A percentile compares a stretch with the other conserved stretches of the same genome.
Evolutionary conservation across 2,888 invertebrate genomes (phyloP).

Genomic region (Sicus ferrugineus): DNA sequence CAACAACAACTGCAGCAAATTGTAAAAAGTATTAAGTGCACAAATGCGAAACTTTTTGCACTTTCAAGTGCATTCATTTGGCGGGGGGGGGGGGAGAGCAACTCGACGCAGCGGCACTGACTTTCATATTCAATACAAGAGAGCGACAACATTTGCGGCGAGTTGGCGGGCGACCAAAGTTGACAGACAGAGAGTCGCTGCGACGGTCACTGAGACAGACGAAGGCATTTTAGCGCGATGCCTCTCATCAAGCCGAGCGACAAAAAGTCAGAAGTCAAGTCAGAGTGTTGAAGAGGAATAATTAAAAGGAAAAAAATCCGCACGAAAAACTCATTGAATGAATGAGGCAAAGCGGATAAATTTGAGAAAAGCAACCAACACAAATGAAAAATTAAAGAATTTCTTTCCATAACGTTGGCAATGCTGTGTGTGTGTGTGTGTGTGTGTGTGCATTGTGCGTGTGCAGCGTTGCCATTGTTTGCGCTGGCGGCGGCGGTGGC

Average conservation of each 20-base stretch:
- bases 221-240: slow-evolving; percentile 12
- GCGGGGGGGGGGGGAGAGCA: neutral
- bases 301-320: slow-evolving; percentile 2
- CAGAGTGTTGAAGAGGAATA: slow-evolving; percentile 6
- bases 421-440: too few relatives aligned
- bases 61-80: slow-evolving; percentile 29
- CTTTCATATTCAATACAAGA: slow-evolving; percentile 13
- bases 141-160: slow-evolving; percentile 9
- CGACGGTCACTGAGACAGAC: neutral
- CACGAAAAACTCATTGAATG: slow-evolving; percentile 11
- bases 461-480: slow-evolving; percentile 20
- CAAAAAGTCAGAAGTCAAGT: slow-evolving; percentile 7
- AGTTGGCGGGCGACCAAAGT: neutral
- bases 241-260: slow-evolving; percentile 2
- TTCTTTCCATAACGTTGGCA: slow-evolving; percentile 19
- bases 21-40: neutral
- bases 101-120: neutral
- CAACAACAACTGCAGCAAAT: neutral
- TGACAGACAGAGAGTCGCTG: neutral
- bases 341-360: slow-evolving; percentile 12
- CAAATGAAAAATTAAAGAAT: slow-evolving; percentile 19
- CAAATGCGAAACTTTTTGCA: neutral
- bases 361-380: slow-evolving; percentile 5
- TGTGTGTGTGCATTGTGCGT: slow-evolving; percentile 19
- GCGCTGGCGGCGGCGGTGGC: neutral